Conservation (phyloP, 2,888 invertebrate genomes). For the Lucinisca nassula region DNA sequence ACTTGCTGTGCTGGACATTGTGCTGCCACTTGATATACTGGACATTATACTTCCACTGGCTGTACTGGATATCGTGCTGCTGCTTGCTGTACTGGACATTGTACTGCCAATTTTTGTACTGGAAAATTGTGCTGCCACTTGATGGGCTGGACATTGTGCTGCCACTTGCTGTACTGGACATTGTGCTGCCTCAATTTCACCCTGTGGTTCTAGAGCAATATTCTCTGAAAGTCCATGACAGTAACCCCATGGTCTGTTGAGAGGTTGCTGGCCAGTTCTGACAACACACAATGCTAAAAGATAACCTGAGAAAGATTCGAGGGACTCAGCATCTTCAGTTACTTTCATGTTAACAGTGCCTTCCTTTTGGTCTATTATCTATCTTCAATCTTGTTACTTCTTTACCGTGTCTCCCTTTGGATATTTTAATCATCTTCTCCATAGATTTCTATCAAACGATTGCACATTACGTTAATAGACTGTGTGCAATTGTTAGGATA, state of each 20-base stretch:
- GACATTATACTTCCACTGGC: too few relatives aligned
- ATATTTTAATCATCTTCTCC: slow-evolving; percentile 10
- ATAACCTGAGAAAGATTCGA: slow-evolving; percentile 29
- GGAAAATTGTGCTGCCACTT: too few relatives aligned
- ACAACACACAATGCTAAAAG: slow-evolving; percentile 41
- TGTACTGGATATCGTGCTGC: too few relatives aligned
- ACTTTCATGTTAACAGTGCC: slow-evolving; percentile 3
- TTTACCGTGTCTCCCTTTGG: slow-evolving; percentile 33
- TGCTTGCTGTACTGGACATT: too few relatives aligned
- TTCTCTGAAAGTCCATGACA: slow-evolving; percentile 57
- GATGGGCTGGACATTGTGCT: too few relatives aligned
- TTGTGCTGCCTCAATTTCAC: slow-evolving; percentile 52
- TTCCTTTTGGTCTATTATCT: slow-evolving; percentile 38
- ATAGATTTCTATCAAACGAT: not conserved
- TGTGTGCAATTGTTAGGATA: slow-evolving; percentile 1
- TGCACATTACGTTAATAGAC: not conserved
- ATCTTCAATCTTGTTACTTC: not conserved
- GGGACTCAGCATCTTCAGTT: not conserved
- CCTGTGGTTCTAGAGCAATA: slow-evolving; percentile 41
- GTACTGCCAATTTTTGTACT: too few relatives aligned
- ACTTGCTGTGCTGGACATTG: too few relatives aligned
- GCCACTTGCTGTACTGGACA: slow-evolving; percentile 50
- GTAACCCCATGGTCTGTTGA: slow-evolving; percentile 28
- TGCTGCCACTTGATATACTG: too few relatives aligned
- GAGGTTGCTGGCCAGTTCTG: slow-evolving; percentile 5